Evolutionary conservation across 1,140 invertebrate species (phyloP).

Genomic region (Drosophila ambigua): DNA sequence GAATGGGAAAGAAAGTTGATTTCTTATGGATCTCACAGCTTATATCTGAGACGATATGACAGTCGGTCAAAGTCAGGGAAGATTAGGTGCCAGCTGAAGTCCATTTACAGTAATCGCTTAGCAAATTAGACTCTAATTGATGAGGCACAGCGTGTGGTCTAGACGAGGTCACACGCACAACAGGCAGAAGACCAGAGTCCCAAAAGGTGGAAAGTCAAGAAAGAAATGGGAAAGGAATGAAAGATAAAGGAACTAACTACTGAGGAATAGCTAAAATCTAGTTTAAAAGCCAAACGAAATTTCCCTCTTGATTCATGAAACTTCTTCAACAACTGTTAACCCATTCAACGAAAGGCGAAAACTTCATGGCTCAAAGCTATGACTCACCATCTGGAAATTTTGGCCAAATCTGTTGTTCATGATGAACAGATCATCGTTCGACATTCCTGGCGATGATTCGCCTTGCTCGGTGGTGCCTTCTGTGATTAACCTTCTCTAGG

Average conservation of each 20-base stretch:
- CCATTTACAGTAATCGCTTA: conserved; percentile 40
- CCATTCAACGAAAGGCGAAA: conserved; percentile 25
- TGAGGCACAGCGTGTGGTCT: conserved; percentile 55
- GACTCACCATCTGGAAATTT: conserved; percentile 34
- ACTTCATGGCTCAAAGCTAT: conserved; percentile 9
- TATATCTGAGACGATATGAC: conserved; percentile 30
- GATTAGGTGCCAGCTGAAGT: conserved; percentile 38
- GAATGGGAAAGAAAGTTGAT: conserved; percentile 30
- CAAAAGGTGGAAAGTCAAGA: conserved; percentile 17
- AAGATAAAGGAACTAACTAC: not conserved
- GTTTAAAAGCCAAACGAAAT: not conserved
- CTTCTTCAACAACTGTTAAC: conserved; percentile 22
- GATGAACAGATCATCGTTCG: conserved; percentile 29
- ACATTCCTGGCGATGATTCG: conserved; percentile 49
- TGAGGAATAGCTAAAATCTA: not conserved
- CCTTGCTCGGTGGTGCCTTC: conserved; percentile 29
- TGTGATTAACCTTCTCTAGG: conserved; percentile 21
- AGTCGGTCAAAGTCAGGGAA: conserved; percentile 37
- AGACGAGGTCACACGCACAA: conserved; percentile 42
- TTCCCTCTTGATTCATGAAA: not conserved
- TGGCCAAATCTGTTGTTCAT: conserved; percentile 20
- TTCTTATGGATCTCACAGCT: conserved; percentile 37
- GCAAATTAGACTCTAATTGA: conserved; percentile 71
- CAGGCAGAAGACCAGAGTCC: conserved; percentile 19
- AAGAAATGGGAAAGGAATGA: conserved; percentile 33